Conservation (phyloP, 2,797 vertebrate genomes). For the Forpus xanthops region DNA sequence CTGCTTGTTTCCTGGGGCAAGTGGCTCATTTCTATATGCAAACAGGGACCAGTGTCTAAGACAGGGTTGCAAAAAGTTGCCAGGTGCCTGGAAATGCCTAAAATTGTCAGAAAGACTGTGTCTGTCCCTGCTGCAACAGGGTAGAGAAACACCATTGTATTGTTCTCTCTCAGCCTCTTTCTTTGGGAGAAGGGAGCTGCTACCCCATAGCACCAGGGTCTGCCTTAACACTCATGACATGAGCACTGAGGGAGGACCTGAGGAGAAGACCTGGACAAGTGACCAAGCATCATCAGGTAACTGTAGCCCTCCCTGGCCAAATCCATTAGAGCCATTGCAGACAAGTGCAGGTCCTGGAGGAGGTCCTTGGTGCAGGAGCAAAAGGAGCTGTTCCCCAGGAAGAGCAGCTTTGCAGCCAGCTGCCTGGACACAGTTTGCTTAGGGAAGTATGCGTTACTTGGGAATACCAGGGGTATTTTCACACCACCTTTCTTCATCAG, state of each 20-base stretch:
- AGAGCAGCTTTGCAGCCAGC: accelerated
- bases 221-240: accelerated
- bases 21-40: accelerated
- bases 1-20: neutral
- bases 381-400: neutral
- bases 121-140: neutral
- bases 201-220: accelerated
- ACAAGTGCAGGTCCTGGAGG: neutral
- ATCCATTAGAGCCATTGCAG: neutral
- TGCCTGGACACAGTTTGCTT: neutral
- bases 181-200: neutral
- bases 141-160: neutral
- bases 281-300: neutral
- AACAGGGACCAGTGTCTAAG: neutral
- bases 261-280: neutral
- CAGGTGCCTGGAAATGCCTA: neutral
- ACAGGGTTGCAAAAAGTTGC: neutral
- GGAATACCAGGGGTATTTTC: neutral
- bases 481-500: neutral
- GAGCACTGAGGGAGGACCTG: accelerated
- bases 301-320: neutral
- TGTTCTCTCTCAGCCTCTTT: neutral
- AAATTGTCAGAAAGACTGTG: neutral
- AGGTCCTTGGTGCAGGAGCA: neutral
- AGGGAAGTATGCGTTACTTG: accelerated